Evolutionary conservation across 1,140 invertebrate species (phyloP).

Genomic region (Bombus turneri): DNA sequence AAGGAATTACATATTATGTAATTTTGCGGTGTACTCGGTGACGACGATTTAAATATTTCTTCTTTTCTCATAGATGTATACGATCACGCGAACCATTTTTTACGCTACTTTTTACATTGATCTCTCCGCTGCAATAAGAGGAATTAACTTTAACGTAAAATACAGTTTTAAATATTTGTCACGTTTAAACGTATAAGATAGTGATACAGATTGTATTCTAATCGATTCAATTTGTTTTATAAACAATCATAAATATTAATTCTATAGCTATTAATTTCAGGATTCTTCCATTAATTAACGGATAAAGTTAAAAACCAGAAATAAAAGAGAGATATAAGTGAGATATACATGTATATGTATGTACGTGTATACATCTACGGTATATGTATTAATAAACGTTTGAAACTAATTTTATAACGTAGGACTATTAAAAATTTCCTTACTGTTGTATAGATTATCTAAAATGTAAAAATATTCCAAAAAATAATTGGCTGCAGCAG

Average conservation of each 20-base stretch:
- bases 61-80: slow-evolving; percentile 7
- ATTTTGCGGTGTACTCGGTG: slow-evolving; percentile 54
- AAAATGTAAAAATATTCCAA: background rate
- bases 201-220: background rate
- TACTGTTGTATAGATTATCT: background rate
- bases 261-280: background rate
- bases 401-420: background rate
- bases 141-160: background rate
- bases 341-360: too few relatives aligned
- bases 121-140: background rate
- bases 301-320: background rate
- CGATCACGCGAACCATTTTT: background rate
- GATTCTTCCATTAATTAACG: background rate
- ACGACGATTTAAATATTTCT: slow-evolving; percentile 39
- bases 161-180: background rate
- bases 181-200: background rate
- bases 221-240: too few relatives aligned
- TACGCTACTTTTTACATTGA: background rate
- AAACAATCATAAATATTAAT: background rate
- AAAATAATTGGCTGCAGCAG: background rate
- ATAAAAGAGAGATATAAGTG: too few relatives aligned
- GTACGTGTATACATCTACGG: background rate
- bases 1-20: slow-evolving; percentile 67
- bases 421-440: background rate
- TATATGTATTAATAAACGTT: background rate